These are phyloP conservation scores for Bugula neritina DNA, from an alignment of 2,888 invertebrate species.

Conservation along the genomic window DNA sequence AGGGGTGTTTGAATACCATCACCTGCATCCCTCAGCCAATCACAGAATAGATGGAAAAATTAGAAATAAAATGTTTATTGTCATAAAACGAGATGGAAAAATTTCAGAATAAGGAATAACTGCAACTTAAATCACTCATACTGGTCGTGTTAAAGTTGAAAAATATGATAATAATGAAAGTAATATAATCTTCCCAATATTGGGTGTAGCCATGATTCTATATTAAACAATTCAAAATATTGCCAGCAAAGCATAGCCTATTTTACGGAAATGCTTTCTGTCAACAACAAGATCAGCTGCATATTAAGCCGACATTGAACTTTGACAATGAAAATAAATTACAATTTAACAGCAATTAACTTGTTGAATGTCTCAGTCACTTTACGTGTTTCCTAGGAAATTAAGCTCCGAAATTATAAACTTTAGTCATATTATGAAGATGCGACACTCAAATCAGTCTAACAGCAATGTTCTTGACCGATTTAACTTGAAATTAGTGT, in stretches of 20 bases:
- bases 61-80: too few species aligned
- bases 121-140: too few species aligned
- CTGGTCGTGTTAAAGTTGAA: background rate
- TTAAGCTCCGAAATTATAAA: conserved; percentile 26
- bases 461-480: conserved; percentile 12
- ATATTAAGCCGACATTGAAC: conserved; percentile 26
- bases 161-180: background rate
- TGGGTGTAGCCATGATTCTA: background rate
- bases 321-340: conserved; percentile 27
- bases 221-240: background rate
- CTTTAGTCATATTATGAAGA: background rate
- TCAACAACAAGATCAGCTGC: conserved; percentile 25
- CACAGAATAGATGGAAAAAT: too few species aligned
- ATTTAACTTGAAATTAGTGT: conserved; percentile 22
- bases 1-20: too few species aligned
- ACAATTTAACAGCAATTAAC: conserved; percentile 25
- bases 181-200: background rate
- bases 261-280: conserved; percentile 9
- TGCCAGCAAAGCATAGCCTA: background rate
- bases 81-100: too few species aligned
- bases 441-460: background rate
- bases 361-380: background rate
- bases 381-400: conserved; percentile 17
- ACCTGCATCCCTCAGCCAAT: too few species aligned
- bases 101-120: too few species aligned